Conservation (phyloP, 2,888 invertebrate genomes). For the Girardia tigrina region DNA sequence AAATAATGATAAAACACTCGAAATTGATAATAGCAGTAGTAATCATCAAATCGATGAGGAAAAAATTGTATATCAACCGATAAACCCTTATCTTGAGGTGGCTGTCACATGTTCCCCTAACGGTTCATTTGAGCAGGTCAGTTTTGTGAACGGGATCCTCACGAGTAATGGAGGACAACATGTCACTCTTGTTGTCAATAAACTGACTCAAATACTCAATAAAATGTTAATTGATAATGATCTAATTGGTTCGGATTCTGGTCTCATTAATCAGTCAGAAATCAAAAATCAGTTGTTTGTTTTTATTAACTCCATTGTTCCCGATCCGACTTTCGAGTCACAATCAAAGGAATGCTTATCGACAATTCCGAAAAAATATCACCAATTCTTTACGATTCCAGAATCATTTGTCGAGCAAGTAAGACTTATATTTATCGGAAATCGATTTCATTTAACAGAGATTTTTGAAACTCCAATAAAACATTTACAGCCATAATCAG, state of each 20-base stretch:
- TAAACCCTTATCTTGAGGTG: constrained; percentile 82
- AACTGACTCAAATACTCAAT: constrained; percentile 68
- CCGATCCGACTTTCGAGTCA: constrained; percentile 97
- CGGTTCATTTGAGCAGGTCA: constrained; percentile 65
- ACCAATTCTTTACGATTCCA: too few species aligned
- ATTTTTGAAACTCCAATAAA: too few species aligned
- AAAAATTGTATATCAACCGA: constrained; percentile 68
- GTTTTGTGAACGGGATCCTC: constrained; percentile 96
- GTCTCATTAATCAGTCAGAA: constrained; percentile 74
- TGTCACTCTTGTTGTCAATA: constrained; percentile 80
- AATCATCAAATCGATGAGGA: too few species aligned
- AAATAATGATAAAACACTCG: too few species aligned
- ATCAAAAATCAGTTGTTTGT: constrained; percentile 91
- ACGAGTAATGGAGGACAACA: constrained; percentile 96
- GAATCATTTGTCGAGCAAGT: constrained; percentile 60
- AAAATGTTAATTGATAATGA: constrained; percentile 71
- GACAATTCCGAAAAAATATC: constrained; percentile 72
- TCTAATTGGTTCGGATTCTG: too few species aligned
- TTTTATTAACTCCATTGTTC: constrained; percentile 87
- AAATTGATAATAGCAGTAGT: too few species aligned
- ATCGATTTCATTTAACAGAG: too few species aligned
- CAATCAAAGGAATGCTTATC: constrained; percentile 99
- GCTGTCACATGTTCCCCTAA: constrained; percentile 58
- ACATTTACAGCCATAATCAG: too few species aligned
- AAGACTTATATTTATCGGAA: too few species aligned